Percentiles rank a stretch among this genome's conserved stretches.
These are phyloP conservation scores for Myocastor coypus DNA, from an alignment of 2,113 vertebrate genomes.

Conservation along the genomic window DNA sequence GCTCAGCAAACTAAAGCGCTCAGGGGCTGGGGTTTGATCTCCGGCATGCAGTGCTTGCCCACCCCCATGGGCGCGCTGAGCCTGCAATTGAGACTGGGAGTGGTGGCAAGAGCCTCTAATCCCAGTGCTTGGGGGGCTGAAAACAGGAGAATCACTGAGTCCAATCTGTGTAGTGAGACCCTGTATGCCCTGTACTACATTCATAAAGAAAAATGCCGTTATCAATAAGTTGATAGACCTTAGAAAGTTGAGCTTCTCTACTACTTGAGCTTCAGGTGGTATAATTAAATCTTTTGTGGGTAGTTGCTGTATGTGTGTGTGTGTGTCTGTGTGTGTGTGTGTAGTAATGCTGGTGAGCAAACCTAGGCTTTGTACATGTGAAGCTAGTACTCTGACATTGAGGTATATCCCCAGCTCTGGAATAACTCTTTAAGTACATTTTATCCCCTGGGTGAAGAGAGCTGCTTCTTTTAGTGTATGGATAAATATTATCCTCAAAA, in stretches of 20 bases:
- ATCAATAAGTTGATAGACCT: background rate
- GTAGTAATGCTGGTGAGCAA: background rate
- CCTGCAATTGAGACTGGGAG: no score
- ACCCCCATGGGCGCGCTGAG: no score
- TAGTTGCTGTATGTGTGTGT: background rate
- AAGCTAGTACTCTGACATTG: background rate
- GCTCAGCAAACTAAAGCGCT: no score
- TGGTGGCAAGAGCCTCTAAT: no score
- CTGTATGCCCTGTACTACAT: no score
- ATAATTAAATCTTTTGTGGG: background rate
- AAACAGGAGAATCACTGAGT: no score
- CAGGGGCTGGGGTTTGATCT: no score
- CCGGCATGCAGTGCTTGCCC: no score
- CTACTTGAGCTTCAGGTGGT: background rate
- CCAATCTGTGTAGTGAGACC: no score
- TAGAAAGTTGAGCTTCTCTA: background rate
- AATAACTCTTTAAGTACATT: background rate
- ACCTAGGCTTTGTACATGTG: background rate
- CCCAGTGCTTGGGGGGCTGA: no score
- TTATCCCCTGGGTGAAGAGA: constrained; percentile 8
- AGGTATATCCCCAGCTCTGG: background rate
- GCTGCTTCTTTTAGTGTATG: background rate
- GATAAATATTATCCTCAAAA: constrained; percentile 27
- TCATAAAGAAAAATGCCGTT: no score
- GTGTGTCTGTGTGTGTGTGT: background rate